Base-by-base conservation (phyloP, 2,113 vertebrate genomes). In the Urocitellus parryii region DNA sequence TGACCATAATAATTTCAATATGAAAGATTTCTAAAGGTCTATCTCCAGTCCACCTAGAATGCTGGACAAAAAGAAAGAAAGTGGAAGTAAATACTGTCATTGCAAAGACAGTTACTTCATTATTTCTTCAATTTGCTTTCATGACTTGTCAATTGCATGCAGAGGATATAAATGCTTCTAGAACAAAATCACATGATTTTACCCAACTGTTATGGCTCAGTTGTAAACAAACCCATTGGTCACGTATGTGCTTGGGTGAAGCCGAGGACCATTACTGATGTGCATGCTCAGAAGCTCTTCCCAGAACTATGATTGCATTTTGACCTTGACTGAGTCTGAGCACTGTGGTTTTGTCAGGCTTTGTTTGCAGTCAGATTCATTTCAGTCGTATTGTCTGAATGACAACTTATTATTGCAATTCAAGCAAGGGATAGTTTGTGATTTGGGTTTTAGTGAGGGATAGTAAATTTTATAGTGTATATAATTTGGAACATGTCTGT, bases 391-490 rank as follows among this genome's bases (percentile, higher is more conserved):
- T 45, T 93, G 87, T 92, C 88, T 67, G 79, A 97, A 72, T 87
- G 94, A 88, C 80, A 93, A 96, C 94, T 96, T 92, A 94, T 96
- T 93, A 88, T 73, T 96, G 72, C 63, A 91, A 79, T 94, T 95
- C 88, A 90, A 95, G 93, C 42, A 96, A 96, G 86, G 79, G 79
- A 85, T 67, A 95, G 42, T 93, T 96, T 97, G 94, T 74, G 87
- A 88, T 91, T 96, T 93, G 89, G 77, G 79, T 97, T 96, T 97
- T 97, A 97, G 94, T 87, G 72, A 94, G 86, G 45, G 91, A 68
- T 78, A 94, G 96, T 94, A 96, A 95, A 97, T 96, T 97, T 97
- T 96, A 94, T 88, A 96, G 94, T 80, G 63, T 93, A 95, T 93
- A 78, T 96, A 91, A 97, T 97, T 97, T 97, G 97, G 92, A 95